Evolutionary conservation across 2,888 invertebrate species (phyloP), one percentile per base, ranked within the genome.

Genomic region (Pristionchus entomophagus): DNA sequence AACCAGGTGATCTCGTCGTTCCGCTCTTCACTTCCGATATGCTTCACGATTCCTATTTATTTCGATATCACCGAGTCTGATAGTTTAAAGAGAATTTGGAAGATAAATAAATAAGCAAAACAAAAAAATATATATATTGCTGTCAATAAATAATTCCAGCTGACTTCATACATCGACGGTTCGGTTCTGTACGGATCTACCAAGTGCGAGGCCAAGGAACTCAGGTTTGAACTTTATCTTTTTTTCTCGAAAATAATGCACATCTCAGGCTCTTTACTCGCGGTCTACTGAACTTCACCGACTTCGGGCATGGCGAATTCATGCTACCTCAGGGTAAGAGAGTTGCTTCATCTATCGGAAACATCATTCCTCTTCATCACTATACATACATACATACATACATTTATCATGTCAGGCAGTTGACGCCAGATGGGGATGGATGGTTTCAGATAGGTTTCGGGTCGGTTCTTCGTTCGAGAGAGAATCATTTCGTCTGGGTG

Each of bases 121-220:
- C 3, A 26, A 49, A 49, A 26, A 12, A n/a, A 81, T 32, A 56
- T n/a, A n/a, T n/a, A n/a, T n/a, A n/a, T n/a, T n/a, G n/a, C n/a
- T n/a, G n/a, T n/a, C n/a, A 26, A 22, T 35, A 81, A 81, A 6
- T 49, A 3, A 32, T 53, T 56, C 10, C 97, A 97, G 94, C 97
- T 98, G 93, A 97, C 97, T 0, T 97, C 97, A 0, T 98, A 96
- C 94, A 95, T 98, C 86, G 93, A 93, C 87, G 93, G 91, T 0
- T 97, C 97, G 0, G 96, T 96, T 87, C 95, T 98, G 35, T 98
- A 98, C 93, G 98, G 98, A 0, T 97, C 97, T 92, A 97, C 97
- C 91, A 95, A 95, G 0, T 98, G 98, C 94, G 96, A 97, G 59
- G 95, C 96, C 0, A 95, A 96, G 73, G 95, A 84, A 35, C 69